A percentile compares a stretch with the other conserved stretches of the same genome.
Conservation (phyloP, 2,888 invertebrate genomes). For the Apodemia hepburni region DNA sequence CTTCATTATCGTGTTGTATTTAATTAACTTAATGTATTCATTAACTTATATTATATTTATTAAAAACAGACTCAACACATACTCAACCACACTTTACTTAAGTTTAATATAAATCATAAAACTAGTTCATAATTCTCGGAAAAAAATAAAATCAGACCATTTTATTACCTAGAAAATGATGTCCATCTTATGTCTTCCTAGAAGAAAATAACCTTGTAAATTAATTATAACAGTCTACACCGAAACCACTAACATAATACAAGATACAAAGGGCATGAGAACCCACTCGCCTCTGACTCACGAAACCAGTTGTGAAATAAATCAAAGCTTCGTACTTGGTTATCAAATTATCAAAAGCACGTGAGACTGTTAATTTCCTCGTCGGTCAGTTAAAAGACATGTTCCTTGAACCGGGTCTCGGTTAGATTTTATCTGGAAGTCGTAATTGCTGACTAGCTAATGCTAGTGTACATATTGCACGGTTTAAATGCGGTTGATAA, state of each 20-base stretch:
- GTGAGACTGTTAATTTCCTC: conserved; percentile 68
- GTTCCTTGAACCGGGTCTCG: conserved; percentile 63
- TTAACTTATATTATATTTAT: too few relatives aligned
- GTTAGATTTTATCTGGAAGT: conserved; percentile 57
- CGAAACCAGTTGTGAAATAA: conserved; percentile 63
- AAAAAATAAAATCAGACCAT: neutral
- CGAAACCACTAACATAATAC: conserved; percentile 25
- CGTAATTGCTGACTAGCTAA: conserved; percentile 69
- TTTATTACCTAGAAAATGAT: conserved; percentile 1
- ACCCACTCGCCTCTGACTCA: conserved; percentile 48
- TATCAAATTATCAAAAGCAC: conserved; percentile 79
- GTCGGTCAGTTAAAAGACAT: conserved; percentile 72
- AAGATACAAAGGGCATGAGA: conserved; percentile 56
- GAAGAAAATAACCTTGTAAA: conserved; percentile 5
- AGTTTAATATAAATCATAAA: neutral
- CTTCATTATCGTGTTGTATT: too few relatives aligned
- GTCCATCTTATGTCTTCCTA: conserved; percentile 15
- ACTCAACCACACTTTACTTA: too few relatives aligned
- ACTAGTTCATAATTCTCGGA: neutral
- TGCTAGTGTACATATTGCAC: conserved; percentile 44
- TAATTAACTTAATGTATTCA: too few relatives aligned
- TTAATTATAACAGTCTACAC: conserved; percentile 21
- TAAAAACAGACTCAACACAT: too few relatives aligned
- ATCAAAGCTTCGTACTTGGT: conserved; percentile 60
- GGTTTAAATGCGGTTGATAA: conserved; percentile 29